Conservation (phyloP, 1,140 invertebrate species). For the Dolichoris vasculosae region DNA sequence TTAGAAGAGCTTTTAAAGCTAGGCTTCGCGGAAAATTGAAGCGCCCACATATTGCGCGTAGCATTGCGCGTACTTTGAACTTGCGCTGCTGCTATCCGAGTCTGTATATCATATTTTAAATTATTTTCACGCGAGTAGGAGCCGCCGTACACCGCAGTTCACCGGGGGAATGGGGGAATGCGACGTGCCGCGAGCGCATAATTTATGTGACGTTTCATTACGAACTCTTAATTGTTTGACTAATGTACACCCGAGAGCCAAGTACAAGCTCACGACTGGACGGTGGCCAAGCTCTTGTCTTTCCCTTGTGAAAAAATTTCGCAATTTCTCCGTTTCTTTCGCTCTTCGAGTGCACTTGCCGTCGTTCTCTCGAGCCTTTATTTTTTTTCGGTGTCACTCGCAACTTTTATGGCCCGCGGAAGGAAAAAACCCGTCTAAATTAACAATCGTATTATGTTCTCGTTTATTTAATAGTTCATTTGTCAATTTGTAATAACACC, state of each 20-base stretch:
- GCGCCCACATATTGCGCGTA: constrained; percentile 62
- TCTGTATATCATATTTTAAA: constrained; percentile 55
- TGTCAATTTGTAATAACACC: background rate
- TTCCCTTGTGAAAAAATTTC: background rate
- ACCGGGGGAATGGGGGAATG: background rate
- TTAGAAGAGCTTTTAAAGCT: constrained; percentile 42
- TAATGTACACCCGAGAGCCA: constrained; percentile 63
- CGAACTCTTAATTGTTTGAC: constrained; percentile 73
- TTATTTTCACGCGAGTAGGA: constrained; percentile 30
- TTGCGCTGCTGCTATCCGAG: constrained; percentile 38
- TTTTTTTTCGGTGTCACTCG: background rate
- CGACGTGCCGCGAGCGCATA: constrained; percentile 51
- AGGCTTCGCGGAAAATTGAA: constrained; percentile 64
- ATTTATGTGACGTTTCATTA: constrained; percentile 75
- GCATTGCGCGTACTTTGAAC: constrained; percentile 57
- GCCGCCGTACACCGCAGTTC: constrained; percentile 42
- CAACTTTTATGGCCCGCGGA: background rate
- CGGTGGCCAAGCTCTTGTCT: background rate
- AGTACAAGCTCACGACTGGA: background rate
- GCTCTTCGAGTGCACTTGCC: background rate
- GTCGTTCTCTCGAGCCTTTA: background rate
- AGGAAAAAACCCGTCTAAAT: background rate
- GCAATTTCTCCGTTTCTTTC: background rate
- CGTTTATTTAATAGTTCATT: background rate
- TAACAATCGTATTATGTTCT: background rate